Conservation (phyloP, 1,140 invertebrate genomes). For the Zaprionus tsacasi region DNA sequence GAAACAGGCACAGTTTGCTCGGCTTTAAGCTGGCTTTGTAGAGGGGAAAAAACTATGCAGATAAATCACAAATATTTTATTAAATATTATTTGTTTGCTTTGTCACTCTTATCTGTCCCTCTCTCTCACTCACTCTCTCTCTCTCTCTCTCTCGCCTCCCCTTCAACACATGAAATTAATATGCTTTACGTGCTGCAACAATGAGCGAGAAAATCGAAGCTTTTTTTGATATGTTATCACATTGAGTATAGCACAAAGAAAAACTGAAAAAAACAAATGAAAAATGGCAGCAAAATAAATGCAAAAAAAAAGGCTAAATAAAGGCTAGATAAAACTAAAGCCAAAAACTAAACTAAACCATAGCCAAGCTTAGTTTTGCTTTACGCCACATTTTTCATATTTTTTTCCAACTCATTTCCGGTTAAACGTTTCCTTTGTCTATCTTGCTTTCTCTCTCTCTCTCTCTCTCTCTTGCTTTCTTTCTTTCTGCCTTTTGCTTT, state of each 20-base stretch:
- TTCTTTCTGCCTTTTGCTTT: not conserved
- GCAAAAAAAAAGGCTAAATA: not conserved
- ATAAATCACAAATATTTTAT: not conserved
- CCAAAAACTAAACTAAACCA: not conserved
- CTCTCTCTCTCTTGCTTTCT: not conserved
- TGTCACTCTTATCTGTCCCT: too few species aligned
- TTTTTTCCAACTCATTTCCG: conserved; percentile 1
- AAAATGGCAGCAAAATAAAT: not conserved
- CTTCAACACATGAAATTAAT: not conserved
- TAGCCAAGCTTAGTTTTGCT: not conserved
- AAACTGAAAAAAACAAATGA: too few species aligned
- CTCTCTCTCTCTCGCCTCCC: not conserved
- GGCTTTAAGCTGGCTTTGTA: not conserved
- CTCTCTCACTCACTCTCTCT: not conserved
- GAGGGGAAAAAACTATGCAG: not conserved
- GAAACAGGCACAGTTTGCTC: too few species aligned
- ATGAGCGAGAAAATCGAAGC: too few species aligned
- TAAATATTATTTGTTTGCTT: too few species aligned
- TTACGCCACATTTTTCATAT: not conserved
- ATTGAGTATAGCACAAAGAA: not conserved
- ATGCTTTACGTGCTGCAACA: not conserved
- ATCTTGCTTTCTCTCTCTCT: not conserved
- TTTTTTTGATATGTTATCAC: not conserved
- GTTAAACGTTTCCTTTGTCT: not conserved
- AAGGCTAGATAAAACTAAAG: not conserved